Evolutionary conservation across 2,888 invertebrate species (phyloP).

Genomic region (Periphyllus acericola): DNA sequence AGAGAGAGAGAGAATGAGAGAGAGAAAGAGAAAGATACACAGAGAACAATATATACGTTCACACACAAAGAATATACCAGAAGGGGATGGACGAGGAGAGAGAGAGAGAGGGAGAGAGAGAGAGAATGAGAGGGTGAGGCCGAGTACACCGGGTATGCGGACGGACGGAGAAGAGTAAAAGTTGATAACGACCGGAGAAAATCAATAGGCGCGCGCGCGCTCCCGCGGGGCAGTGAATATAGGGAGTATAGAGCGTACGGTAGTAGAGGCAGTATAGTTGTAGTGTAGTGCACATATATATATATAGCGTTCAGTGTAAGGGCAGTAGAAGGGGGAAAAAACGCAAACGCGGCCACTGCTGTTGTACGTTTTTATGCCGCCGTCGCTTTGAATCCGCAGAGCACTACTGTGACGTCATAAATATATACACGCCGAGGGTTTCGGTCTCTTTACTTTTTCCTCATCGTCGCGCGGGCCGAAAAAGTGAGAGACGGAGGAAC

Average conservation of each 20-base stretch:
- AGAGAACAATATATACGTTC: neutral
- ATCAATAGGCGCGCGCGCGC: constrained; percentile 53
- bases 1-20: too few relatives aligned
- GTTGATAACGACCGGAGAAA: constrained; percentile 61
- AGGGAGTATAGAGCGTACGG: neutral
- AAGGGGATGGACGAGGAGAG: neutral
- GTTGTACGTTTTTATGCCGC: constrained; percentile 40
- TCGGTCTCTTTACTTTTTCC: neutral
- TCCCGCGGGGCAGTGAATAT: constrained; percentile 22
- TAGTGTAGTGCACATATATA: neutral
- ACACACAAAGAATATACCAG: neutral
- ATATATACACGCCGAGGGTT: constrained; percentile 8
- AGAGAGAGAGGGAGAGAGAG: neutral
- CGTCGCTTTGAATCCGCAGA: constrained; percentile 12
- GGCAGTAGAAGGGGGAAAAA: constrained; percentile 17
- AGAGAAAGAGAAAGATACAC: too few relatives aligned
- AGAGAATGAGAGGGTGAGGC: neutral
- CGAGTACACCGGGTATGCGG: neutral
- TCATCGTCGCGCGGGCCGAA: neutral
- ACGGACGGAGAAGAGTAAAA: constrained; percentile 48
- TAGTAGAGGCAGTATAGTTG: neutral
- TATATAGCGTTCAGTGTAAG: neutral
- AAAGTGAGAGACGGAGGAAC: too few relatives aligned
- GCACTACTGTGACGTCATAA: constrained; percentile 34
- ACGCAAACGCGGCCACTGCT: neutral